Evolutionary conservation across 53 echinoderm and acorn worm genomes (phyloP), one percentile per base, ranked within the genome.

Genomic region (Luidia sarsii): DNA sequence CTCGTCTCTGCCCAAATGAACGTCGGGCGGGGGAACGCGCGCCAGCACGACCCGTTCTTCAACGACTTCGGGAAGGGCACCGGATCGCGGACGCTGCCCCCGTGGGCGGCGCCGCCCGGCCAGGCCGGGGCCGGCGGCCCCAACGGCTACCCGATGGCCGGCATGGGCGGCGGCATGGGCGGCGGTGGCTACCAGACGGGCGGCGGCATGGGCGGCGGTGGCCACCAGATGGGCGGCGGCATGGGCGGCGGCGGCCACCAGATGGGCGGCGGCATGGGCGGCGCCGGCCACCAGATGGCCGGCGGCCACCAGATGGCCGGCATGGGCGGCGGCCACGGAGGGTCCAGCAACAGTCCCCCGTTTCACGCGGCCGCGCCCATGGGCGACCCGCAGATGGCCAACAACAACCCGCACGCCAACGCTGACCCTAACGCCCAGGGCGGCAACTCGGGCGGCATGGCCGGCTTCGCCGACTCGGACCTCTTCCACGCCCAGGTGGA

Each of bases 321-420:
- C 11, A 8, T 29, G 27, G 61, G 33, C 61, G 33, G 20, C 50
- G 2, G 25, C 57, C 24, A 31, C 5, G 33, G 33, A 20, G 4
- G 3, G 36, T 53, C 67, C 10, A 45, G 75, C 60, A 75, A 38
- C 60, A 57, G 1, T 0, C 23, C 75, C 0, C 51, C 54, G 9
- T 0, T 33, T n/a, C 71, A 71, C 19, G 38, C 54, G 7, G 41
- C 20, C 20, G 14, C 39, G 30, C 37, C 35, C 24, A 36, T 41
- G 10, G 55, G 75, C 14, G 29, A 34, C 53, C 41, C 31, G 0
- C 67, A 68, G 41, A 49, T 59, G 37, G 20, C 30, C 33, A 70
- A 36, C 83, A 46, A 34, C 63, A 41, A 24, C 70, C 57, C 48
- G 28, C 21, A 70, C 48, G 83, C 71, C 61, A 71, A 71, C 34